These are phyloP conservation scores for Ibycter americanus DNA, from an alignment of 2,797 vertebrate species.

Conservation along the genomic window DNA sequence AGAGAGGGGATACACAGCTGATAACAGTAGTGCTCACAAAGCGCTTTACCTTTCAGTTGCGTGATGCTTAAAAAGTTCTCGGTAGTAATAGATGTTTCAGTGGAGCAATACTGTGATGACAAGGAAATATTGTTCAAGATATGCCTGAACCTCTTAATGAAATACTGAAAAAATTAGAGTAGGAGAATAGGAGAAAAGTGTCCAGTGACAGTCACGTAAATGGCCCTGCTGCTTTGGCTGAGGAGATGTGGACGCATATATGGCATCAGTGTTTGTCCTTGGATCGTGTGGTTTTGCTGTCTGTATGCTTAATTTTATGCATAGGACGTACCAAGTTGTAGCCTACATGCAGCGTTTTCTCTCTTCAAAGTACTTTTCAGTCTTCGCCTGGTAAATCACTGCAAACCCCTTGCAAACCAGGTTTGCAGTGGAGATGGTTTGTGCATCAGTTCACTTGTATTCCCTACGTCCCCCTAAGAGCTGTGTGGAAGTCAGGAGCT, in stretches of 20 bases:
- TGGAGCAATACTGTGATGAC: not conserved
- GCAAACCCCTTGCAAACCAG: not conserved
- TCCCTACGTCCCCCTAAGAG: accelerated
- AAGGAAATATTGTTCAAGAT: not conserved
- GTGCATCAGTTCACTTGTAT: not conserved
- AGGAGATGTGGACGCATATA: not conserved
- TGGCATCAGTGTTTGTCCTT: not conserved
- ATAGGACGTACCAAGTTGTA: not conserved
- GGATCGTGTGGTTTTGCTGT: not conserved
- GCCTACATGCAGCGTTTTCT: not conserved
- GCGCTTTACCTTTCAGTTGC: not conserved
- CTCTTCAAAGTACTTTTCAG: not conserved
- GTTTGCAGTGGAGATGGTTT: not conserved
- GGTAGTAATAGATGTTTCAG: not conserved
- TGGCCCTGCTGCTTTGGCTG: not conserved
- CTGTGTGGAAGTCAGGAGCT: not conserved
- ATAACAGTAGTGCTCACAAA: not conserved
- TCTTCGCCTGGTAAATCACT: not conserved
- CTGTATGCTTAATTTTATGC: not conserved
- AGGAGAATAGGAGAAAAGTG: not conserved
- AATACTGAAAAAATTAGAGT: not conserved
- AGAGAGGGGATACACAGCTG: too few species aligned
- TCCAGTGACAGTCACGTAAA: not conserved
- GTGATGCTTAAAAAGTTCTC: not conserved
- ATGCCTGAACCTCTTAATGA: not conserved